Base-by-base conservation (phyloP, 2,113 vertebrate species). In the Oreochromis spilurus region DNA sequence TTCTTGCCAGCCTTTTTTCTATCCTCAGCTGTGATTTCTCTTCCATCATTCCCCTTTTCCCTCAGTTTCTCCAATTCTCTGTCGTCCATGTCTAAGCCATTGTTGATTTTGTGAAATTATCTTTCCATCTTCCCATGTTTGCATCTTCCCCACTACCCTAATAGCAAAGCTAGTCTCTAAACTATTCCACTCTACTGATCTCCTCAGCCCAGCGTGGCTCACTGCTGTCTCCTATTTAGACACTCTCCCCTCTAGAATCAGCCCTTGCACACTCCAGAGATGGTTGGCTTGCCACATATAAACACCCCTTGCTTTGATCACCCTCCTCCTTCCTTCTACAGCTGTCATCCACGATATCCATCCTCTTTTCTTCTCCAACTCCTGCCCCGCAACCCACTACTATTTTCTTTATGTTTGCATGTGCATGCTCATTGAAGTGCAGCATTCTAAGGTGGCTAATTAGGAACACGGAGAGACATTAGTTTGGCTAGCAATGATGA, bases 401-500 rank as follows among this genome's bases (percentile, higher is more conserved):
- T 9, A 31, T 50, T 40, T 67, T 62, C 86, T 88, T 86, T 84
- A 75, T 29, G 82, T 87, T 67, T 86, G 58, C 79, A 53, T 4
- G 6, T 80, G 75, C n/a, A 24, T 34, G 9, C 84, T 87, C 82
- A 82, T 86, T 93, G 92, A 93, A 87, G 86, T 83, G 67, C 60
- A 7, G 77, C 84, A 80, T 86, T 87, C 81, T 84, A 58, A 92
- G 89, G 90, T 87, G 84, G 81, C 88, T 96, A 95, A 95, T 96
- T 94, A 95, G 94, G 43, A 93, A 94, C 95, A 94, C 75, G 86
- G 93, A 84, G 88, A 91, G 90, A 86, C 87, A 93, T 96, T 94
- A 94, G 92, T 93, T 88, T 83, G 50, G 77, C 87, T 86, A 87
- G 89, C 84, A 13, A 78, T 79, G 92, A 89, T 67, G 81, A 90